Conservation (phyloP, 37 sponge, comb jelly and placozoan species). For the Haliclona indistincta region DNA sequence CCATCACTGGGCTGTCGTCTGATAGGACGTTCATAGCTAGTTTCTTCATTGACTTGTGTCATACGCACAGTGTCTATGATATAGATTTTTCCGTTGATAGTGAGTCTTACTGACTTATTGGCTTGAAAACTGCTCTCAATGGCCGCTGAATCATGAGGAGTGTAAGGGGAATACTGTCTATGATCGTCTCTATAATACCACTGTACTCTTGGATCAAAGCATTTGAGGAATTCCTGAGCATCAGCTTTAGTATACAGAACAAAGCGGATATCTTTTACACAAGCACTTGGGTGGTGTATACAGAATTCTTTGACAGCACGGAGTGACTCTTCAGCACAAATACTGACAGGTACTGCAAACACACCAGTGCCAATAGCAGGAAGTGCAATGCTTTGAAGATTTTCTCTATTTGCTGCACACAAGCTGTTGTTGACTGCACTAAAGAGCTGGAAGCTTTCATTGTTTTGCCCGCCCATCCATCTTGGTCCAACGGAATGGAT, state of each 20-base stretch:
- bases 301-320: conserved; percentile 49
- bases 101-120: conserved; percentile 8
- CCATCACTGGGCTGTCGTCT: background rate
- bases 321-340: conserved; percentile 53
- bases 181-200: conserved; percentile 63
- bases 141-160: background rate
- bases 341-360: conserved; percentile 57
- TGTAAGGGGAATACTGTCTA: conserved; percentile 38
- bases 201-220: background rate
- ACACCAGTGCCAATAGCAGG: conserved; percentile 78
- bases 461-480: conserved; percentile 50
- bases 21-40: conserved; percentile 30
- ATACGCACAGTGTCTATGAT: conserved; percentile 49
- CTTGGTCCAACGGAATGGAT: conserved; percentile 83
- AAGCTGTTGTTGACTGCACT: conserved; percentile 28
- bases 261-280: conserved; percentile 34
- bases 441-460: conserved; percentile 39
- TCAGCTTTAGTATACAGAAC: conserved; percentile 17
- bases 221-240: background rate
- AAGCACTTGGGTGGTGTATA: background rate
- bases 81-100: conserved; percentile 21
- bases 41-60: conserved; percentile 58
- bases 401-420: conserved; percentile 21
- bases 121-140: conserved; percentile 10
- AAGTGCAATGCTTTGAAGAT: conserved; percentile 46